phyloP scores from a whole-genome alignment of 2,797 vertebrate genomes.

The Lepilemur septentrionalis region DNA sequence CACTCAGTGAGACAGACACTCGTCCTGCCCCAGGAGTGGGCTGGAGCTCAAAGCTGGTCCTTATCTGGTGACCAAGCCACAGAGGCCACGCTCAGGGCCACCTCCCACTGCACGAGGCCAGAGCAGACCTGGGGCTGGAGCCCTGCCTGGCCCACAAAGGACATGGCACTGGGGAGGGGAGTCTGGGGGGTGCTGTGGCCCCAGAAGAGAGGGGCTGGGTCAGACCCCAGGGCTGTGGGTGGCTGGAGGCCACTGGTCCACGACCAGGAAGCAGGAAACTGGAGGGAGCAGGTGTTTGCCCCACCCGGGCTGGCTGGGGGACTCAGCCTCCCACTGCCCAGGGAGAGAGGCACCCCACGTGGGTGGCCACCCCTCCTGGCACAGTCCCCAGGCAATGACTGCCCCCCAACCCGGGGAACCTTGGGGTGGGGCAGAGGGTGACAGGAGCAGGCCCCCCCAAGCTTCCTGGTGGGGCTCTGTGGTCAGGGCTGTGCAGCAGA shows the following conservation, averaged over 20 bases:
- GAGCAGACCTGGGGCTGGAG: not conserved
- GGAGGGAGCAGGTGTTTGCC: too few species aligned
- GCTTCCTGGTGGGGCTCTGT: not conserved
- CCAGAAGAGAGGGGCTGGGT: rapidly evolving
- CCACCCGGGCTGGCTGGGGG: not conserved
- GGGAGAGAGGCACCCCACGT: not conserved
- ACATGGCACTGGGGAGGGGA: not conserved
- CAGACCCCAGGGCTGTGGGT: not conserved
- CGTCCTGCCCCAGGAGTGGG: rapidly evolving
- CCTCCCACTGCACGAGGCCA: not conserved
- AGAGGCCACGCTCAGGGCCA: not conserved
- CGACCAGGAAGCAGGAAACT: too few species aligned
- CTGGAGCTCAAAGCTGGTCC: not conserved
- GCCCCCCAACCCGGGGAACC: not conserved
- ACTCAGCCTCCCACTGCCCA: too few species aligned
- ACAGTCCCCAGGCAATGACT: rapidly evolving
- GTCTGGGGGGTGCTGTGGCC: rapidly evolving
- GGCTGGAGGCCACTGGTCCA: not conserved
- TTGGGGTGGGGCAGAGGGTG: not conserved
- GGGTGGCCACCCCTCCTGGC: not conserved
- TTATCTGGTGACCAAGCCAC: not conserved
- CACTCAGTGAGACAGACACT: rapidly evolving
- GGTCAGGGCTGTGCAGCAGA: too few species aligned
- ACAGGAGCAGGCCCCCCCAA: not conserved
- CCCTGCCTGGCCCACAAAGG: rapidly evolving